Conservation (phyloP, 2,797 vertebrate genomes). For the Oreochromis grahami region DNA sequence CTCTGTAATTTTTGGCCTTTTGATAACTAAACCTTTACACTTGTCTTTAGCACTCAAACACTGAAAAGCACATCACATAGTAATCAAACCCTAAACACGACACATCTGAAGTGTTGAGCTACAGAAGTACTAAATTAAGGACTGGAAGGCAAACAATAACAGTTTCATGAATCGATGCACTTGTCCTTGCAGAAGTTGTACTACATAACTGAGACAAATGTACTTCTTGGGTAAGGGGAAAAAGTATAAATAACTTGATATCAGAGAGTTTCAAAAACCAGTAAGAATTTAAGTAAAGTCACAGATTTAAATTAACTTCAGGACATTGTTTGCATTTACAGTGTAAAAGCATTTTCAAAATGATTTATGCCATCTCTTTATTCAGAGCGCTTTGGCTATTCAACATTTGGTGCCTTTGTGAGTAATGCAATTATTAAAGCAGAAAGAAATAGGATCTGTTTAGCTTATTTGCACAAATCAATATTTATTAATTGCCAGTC, state of each 20-base stretch:
- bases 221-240: neutral
- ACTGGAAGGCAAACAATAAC: neutral
- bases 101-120: neutral
- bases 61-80: neutral
- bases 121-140: neutral
- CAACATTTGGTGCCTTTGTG: neutral
- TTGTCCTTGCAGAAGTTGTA: neutral
- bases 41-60: neutral
- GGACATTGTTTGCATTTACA: neutral
- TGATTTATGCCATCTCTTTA: neutral
- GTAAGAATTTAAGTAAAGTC: neutral
- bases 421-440: neutral
- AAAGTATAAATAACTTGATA: neutral
- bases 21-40: neutral
- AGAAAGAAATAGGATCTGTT: neutral
- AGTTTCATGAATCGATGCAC: neutral
- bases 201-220: neutral
- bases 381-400: neutral
- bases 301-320: neutral
- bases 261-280: neutral
- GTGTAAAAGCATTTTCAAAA: neutral
- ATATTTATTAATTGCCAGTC: neutral
- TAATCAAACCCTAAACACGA: neutral
- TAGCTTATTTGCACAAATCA: neutral
- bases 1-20: neutral